phyloP scores from a whole-genome alignment of 1,140 invertebrate genomes.

The Dendrolimus punctatus region DNA sequence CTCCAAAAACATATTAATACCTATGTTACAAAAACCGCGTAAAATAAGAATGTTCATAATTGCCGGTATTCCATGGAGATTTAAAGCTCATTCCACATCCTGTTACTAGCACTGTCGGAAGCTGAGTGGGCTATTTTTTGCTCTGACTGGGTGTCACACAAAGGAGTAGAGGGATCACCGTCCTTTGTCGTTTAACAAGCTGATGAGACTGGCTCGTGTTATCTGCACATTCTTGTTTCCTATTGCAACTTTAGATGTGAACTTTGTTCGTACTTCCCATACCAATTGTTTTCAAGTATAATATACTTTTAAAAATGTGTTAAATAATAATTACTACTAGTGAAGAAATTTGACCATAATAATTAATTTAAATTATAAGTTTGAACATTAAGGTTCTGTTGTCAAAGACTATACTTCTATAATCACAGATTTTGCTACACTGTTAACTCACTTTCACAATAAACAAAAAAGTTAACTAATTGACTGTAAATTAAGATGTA shows the following conservation, averaged over 20 bases:
- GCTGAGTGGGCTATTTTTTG: constrained; percentile 17
- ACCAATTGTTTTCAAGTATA: too few species aligned
- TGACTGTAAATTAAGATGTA: too few species aligned
- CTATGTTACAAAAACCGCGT: constrained; percentile 13
- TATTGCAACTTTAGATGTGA: background rate
- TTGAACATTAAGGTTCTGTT: too few species aligned
- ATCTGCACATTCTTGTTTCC: background rate
- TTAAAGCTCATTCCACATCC: constrained; percentile 15
- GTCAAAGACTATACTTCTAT: too few species aligned
- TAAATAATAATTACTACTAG: too few species aligned
- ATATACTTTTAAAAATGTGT: too few species aligned
- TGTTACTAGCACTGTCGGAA: constrained; percentile 7
- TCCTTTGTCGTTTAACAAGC: constrained; percentile 29
- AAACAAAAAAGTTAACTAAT: too few species aligned
- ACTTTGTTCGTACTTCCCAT: too few species aligned
- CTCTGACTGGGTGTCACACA: constrained; percentile 17
- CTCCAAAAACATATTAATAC: constrained; percentile 1
- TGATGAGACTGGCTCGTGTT: constrained; percentile 16
- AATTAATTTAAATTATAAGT: too few species aligned
- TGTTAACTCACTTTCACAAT: too few species aligned
- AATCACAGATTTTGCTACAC: too few species aligned
- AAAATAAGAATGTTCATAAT: constrained; percentile 21
- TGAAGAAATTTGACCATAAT: too few species aligned
- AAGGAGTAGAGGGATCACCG: constrained; percentile 18
- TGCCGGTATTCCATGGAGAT: constrained; percentile 18